These are phyloP conservation scores for Sebastolobus alascanus DNA, from an alignment of 2,797 vertebrate genomes.

Conservation along the genomic window DNA sequence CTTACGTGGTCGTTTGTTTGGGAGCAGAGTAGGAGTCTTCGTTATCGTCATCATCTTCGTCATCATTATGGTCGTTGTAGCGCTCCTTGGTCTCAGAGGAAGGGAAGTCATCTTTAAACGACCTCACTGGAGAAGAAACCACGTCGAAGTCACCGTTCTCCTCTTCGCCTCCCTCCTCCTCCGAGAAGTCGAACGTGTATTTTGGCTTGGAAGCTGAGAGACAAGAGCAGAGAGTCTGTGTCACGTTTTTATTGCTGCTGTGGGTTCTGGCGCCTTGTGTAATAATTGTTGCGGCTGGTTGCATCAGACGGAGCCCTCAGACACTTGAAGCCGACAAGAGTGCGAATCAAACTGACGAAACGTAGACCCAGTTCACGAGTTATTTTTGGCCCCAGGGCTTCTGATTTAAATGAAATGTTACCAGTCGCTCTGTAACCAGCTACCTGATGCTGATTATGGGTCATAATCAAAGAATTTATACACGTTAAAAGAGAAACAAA, in stretches of 20 bases:
- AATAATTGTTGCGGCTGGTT: conserved; percentile 47
- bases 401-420: conserved; percentile 22
- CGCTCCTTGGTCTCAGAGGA: conserved; percentile 85
- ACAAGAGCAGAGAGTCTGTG: conserved; percentile 12
- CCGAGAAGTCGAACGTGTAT: conserved; percentile 98
- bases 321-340: neutral
- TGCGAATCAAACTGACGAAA: conserved; percentile 27
- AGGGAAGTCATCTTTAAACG: conserved; percentile 89
- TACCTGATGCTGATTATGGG: neutral
- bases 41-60: conserved; percentile 85
- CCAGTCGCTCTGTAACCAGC: conserved; percentile 21
- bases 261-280: neutral
- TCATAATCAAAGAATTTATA: conserved; percentile 13
- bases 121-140: conserved; percentile 86
- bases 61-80: conserved; percentile 83
- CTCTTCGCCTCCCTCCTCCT: conserved; percentile 85
- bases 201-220: conserved; percentile 94
- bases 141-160: conserved; percentile 82
- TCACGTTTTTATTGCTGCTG: conserved; percentile 11
- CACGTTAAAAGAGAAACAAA: neutral
- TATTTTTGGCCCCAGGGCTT: conserved; percentile 16
- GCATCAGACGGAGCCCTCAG: conserved; percentile 50
- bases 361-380: neutral
- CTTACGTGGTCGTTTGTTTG: conserved; percentile 82
- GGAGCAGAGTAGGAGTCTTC: conserved; percentile 87